Conservation (phyloP, 2,797 vertebrate species). For the Myotis pilosus region DNA sequence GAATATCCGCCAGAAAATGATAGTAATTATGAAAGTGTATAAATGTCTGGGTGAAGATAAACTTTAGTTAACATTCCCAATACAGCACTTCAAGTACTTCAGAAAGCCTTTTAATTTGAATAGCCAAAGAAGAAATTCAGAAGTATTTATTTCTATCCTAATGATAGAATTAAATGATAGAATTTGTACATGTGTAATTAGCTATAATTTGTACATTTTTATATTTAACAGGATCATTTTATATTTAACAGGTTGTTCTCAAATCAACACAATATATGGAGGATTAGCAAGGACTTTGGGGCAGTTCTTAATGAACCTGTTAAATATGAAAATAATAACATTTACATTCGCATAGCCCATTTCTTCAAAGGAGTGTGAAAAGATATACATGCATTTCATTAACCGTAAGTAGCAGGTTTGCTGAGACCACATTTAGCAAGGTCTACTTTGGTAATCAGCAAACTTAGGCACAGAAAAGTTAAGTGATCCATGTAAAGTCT, state of each 20-base stretch:
- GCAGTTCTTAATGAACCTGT: background rate
- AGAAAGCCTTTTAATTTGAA: slow-evolving; percentile 35
- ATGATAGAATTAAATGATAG: too few relatives aligned
- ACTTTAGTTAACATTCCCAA: background rate
- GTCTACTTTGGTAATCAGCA: background rate
- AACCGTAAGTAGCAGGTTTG: background rate
- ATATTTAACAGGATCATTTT: too few relatives aligned
- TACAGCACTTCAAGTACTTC: background rate
- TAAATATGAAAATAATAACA: background rate
- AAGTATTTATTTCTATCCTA: background rate
- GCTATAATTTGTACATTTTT: too few relatives aligned
- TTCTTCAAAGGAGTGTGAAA: slow-evolving; percentile 6
- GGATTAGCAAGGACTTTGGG: too few relatives aligned
- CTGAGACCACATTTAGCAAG: too few relatives aligned
- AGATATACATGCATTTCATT: background rate
- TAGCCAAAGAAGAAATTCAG: background rate
- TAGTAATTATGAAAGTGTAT: background rate
- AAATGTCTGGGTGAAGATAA: background rate
- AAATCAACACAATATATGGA: too few relatives aligned
- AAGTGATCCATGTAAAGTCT: background rate
- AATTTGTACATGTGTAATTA: too few relatives aligned
- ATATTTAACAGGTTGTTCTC: too few relatives aligned
- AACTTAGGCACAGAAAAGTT: background rate
- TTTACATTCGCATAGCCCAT: background rate
- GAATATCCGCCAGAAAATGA: background rate